Percentiles rank a stretch among this genome's conserved stretches.
Evolutionary conservation across 2,888 invertebrate species (phyloP).

Genomic region (Drosophila falleni): DNA sequence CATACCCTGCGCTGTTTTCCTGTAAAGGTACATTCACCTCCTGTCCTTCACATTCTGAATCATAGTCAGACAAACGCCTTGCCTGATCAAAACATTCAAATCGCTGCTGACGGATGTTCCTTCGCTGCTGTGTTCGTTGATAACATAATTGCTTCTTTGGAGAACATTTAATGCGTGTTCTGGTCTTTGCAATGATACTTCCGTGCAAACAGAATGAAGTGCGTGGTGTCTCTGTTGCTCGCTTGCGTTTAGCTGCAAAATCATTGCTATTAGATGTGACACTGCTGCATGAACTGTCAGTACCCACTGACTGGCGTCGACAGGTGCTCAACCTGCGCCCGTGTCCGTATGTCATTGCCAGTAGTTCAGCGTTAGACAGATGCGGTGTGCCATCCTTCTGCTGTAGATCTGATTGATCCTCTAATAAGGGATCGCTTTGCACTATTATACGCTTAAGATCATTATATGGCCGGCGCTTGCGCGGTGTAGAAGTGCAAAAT

Average conservation of each 20-base stretch:
- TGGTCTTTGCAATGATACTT: slow-evolving; percentile 67
- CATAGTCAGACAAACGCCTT: slow-evolving; percentile 28
- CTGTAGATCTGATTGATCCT: neutral
- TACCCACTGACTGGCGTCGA: neutral
- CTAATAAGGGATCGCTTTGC: slow-evolving; percentile 14
- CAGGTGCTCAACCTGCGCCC: slow-evolving; percentile 15
- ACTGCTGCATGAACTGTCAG: slow-evolving; percentile 41
- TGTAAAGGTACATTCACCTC: neutral
- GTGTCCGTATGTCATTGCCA: slow-evolving; percentile 13
- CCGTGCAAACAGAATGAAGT: slow-evolving; percentile 57
- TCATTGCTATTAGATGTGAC: neutral
- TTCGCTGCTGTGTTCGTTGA: slow-evolving; percentile 41
- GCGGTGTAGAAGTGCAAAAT: slow-evolving; percentile 83
- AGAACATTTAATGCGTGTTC: neutral
- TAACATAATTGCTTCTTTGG: neutral
- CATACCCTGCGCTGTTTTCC: slow-evolving; percentile 19
- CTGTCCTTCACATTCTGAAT: neutral
- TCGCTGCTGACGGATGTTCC: slow-evolving; percentile 48
- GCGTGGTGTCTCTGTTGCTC: slow-evolving; percentile 16
- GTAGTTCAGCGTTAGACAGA: slow-evolving; percentile 27
- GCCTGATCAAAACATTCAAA: slow-evolving; percentile 45
- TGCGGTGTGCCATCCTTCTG: slow-evolving; percentile 40
- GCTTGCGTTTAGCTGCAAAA: slow-evolving; percentile 29
- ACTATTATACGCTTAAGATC: slow-evolving; percentile 40
- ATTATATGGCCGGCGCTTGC: slow-evolving; percentile 78